Evolutionary conservation across 2,113 vertebrate species (phyloP), one percentile per base, ranked within the genome.

Genomic region (Ctenodactylus gundi): DNA sequence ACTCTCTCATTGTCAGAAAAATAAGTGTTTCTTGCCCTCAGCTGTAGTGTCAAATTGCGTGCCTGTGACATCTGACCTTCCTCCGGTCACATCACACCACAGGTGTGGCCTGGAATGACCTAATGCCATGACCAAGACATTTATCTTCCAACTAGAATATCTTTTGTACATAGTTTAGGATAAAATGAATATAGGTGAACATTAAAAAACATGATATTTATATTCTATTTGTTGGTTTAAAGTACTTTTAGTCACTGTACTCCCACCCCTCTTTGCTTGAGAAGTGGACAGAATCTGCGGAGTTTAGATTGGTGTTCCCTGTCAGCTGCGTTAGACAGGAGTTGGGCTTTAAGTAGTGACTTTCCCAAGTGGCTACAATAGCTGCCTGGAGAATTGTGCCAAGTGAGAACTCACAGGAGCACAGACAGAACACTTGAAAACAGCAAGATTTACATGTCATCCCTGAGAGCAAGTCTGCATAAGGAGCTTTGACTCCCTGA

Each of bases 351-450:
- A 55, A n/a, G 3, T 20, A n/a, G 6, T 23, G 23, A 3, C 49
- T 25, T 17, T 17, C 1, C n/a, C 1, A 1, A 67, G 41, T 44
- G 13, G 15, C 58, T 60, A 85, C n/a, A 17, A 46, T 29, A 20
- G 6, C 14, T 49, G 2, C 49, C 15, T 0, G 5, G 27, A 62
- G 13, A 27, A 23, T 29, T 6, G 6, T 12, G 4, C 25, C 13
- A 27, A 20, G 8, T 51, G 34, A 4, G 29, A 36, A 87, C 0
- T 7, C 8, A 13, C 1, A 14, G 76, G 57, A 10, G 6, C 36
- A 36, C 36, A 36, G 72, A 67, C 27, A 70, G 27, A 65, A 1
- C 34, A 60, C 18, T 29, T 6, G 4, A 81, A 13, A 44, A 27
- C n/a, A 21, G 6, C 73, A 62, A 7, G 12, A 29, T 1, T 58